phyloP scores from a whole-genome alignment of 2,888 invertebrate species.

The Hypena proboscidalis region DNA sequence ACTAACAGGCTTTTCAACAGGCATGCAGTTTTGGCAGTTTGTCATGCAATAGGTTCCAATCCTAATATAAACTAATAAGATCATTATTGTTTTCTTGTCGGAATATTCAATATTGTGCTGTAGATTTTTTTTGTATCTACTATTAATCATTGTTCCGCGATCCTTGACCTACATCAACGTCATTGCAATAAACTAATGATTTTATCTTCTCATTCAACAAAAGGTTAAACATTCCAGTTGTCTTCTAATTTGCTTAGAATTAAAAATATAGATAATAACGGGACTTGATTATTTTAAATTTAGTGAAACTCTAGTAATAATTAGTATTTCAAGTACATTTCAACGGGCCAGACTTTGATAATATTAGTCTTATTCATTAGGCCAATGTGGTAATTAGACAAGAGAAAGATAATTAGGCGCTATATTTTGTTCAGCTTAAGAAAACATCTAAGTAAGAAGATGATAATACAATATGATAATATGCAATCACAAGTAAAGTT shows the following conservation, averaged over 20 bases:
- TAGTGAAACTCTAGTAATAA: slow-evolving; percentile 15
- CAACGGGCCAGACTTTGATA: slow-evolving; percentile 31
- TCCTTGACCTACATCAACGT: slow-evolving; percentile 2
- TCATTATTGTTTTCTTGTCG: too few relatives aligned
- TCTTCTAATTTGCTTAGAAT: background rate
- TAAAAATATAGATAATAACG: slow-evolving; percentile 1
- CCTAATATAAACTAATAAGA: too few relatives aligned
- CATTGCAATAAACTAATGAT: background rate
- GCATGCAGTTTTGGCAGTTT: too few relatives aligned
- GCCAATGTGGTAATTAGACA: slow-evolving; percentile 13
- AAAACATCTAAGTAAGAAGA: background rate
- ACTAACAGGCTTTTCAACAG: too few relatives aligned
- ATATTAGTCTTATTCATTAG: slow-evolving; percentile 20
- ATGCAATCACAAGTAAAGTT: too few relatives aligned
- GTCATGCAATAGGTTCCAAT: too few relatives aligned
- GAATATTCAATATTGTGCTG: too few relatives aligned
- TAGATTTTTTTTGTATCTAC: too few relatives aligned
- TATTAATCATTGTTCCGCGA: background rate
- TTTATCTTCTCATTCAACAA: too few relatives aligned
- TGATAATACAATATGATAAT: background rate
- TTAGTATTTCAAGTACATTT: slow-evolving; percentile 14
- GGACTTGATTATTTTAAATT: background rate
- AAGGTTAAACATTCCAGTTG: too few relatives aligned
- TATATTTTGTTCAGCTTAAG: background rate
- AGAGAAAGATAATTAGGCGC: slow-evolving; percentile 12